Conservation (phyloP, 2,797 vertebrate genomes). For the Sphenopsis melanotis region DNA sequence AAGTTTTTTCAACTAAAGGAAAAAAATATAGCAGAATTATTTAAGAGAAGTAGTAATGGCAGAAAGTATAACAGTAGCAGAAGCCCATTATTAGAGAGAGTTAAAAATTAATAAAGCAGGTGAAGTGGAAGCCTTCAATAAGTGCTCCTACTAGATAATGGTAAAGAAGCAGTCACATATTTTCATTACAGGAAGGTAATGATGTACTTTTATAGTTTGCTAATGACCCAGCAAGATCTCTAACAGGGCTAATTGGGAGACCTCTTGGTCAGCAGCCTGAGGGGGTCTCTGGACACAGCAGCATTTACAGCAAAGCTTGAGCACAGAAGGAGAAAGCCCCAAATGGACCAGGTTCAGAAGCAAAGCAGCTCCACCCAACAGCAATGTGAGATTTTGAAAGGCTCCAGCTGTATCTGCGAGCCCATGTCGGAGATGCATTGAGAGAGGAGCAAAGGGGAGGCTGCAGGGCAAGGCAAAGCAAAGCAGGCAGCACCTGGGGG, state of each 20-base stretch:
- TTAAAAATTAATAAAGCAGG: constrained; percentile 52
- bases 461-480: background rate
- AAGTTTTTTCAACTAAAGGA: background rate
- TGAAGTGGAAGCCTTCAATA: constrained; percentile 28
- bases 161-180: background rate
- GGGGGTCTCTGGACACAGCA: background rate
- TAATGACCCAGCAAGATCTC: constrained; percentile 5
- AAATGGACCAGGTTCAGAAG: background rate
- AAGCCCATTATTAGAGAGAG: background rate
- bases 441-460: background rate
- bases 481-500: background rate
- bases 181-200: constrained; percentile 28
- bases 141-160: constrained; percentile 5
- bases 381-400: background rate
- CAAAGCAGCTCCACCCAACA: background rate
- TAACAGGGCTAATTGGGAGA: background rate
- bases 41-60: background rate
- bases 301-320: background rate
- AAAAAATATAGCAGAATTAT: background rate
- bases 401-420: background rate
- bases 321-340: background rate
- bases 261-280: background rate
- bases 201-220: constrained; percentile 5
- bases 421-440: rapidly evolving
- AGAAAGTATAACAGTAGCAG: background rate